Conservation (phyloP, 2,113 vertebrate genomes). For the Triplophysa dalaica region DNA sequence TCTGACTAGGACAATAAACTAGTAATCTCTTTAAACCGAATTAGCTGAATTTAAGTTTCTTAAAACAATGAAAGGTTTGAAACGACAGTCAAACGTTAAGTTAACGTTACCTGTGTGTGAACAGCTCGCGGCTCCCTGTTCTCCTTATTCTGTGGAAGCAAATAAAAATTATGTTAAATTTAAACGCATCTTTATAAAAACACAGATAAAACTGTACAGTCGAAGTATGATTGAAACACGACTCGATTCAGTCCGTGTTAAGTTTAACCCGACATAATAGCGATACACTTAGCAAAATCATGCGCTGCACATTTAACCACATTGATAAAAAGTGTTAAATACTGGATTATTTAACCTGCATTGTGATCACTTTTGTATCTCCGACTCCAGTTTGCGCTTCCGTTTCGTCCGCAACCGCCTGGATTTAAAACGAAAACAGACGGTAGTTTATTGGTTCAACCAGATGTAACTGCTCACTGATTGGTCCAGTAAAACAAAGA, state of each 20-base stretch:
- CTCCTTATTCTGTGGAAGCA: constrained; percentile 73
- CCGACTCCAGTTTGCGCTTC: background rate
- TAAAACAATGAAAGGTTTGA: too few species aligned
- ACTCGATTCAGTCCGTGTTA: too few species aligned
- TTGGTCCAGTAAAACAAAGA: background rate
- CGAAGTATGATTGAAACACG: background rate
- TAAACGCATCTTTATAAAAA: background rate
- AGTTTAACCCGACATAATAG: too few species aligned
- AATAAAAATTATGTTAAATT: background rate
- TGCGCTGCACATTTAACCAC: background rate
- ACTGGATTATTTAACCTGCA: constrained; percentile 12
- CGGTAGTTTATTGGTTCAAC: background rate
- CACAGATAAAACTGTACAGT: background rate
- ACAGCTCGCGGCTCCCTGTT: constrained; percentile 65
- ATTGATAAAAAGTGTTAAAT: background rate
- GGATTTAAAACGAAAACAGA: background rate
- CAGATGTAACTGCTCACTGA: background rate
- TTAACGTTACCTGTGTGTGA: constrained; percentile 60
- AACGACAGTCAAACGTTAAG: too few species aligned
- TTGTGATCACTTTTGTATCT: background rate
- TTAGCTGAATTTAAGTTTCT: background rate
- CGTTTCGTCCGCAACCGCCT: constrained; percentile 21
- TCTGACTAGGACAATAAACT: too few species aligned
- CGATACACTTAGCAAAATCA: too few species aligned
- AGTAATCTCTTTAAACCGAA: background rate